Conservation (phyloP, 2,113 vertebrate species). For the Dascyllus trimaculatus region DNA sequence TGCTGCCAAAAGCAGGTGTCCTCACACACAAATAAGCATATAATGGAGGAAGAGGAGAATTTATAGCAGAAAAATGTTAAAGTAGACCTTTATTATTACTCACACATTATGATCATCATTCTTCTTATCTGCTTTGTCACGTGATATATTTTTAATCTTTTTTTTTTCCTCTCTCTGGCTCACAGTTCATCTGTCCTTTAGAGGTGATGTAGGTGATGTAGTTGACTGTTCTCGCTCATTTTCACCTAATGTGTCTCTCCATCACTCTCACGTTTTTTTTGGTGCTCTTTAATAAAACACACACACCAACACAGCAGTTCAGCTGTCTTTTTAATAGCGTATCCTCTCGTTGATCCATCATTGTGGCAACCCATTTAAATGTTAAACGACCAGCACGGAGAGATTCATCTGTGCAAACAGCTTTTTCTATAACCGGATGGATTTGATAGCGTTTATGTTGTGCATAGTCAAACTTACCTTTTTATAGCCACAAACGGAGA, state of each 20-base stretch:
- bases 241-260: constrained; percentile 41
- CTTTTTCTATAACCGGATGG: constrained; percentile 39
- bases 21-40: constrained; percentile 5
- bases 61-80: not conserved
- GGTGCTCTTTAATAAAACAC: constrained; percentile 46
- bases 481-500: constrained; percentile 23
- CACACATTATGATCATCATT: constrained; percentile 1
- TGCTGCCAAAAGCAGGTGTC: constrained; percentile 31
- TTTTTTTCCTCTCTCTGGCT: constrained; percentile 10
- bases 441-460: constrained; percentile 54
- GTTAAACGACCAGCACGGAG: constrained; percentile 59
- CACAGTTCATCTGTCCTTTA: constrained; percentile 21
- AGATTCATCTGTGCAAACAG: constrained; percentile 50
- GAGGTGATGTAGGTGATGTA: constrained; percentile 29
- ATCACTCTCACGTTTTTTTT: constrained; percentile 29
- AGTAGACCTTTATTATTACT: constrained; percentile 2
- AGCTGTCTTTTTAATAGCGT: constrained; percentile 55
- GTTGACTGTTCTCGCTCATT: constrained; percentile 41
- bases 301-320: constrained; percentile 42
- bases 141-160: not conserved
- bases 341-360: constrained; percentile 61
- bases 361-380: constrained; percentile 65
- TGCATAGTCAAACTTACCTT: constrained; percentile 37
- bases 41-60: not conserved
- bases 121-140: constrained; percentile 6